Evolutionary conservation across 1,140 invertebrate species (phyloP), one percentile per base, ranked within the genome.

Genomic region (Ladona fulva): DNA sequence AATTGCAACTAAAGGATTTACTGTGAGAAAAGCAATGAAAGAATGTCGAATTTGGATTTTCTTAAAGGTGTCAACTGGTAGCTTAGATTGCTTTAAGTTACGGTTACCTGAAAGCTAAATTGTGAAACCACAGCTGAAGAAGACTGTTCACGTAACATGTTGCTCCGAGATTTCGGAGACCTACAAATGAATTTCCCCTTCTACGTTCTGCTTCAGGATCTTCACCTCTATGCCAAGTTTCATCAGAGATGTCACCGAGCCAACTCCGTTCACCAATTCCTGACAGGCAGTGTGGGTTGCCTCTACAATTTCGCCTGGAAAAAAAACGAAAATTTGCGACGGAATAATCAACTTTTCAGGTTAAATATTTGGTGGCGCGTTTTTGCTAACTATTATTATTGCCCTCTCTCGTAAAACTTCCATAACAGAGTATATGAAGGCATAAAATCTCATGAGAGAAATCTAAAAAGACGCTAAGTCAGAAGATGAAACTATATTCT

Each of bases 61-160:
- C 29, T 37, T 37, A 5, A 37, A 37, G n/a, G n/a, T 37, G 29
- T 37, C 29, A 37, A 8, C 29, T n/a, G 29, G 8, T 37, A 8
- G 29, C 29, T 37, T 1, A 37, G 29, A 37, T 37, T 1, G 8
- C 1, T 37, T 8, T 37, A 5, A 8, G 29, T 8, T 37, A 37
- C 1, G 8, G 29, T 78, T 83, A 88, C 87, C 89, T 88, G 81
- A 92, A 89, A 44, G 85, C 85, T 80, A 88, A 86, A 83, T 92
- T 92, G 80, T 92, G 91, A 84, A 90, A 92, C 91, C 91, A 92
- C 25, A 92, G 85, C 85, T 93, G 91, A 59, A 93, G 86, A 78
- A 92, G 87, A 81, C 90, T 91, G 83, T 93, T 93, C 10, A 92
- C 90, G 82, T 93, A 93, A 84, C 91, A 93, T 12, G 92, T 93